These are phyloP conservation scores for Caenorhabditis virilis DNA, from an alignment of 2,888 invertebrate genomes.

Conservation along the genomic window DNA sequence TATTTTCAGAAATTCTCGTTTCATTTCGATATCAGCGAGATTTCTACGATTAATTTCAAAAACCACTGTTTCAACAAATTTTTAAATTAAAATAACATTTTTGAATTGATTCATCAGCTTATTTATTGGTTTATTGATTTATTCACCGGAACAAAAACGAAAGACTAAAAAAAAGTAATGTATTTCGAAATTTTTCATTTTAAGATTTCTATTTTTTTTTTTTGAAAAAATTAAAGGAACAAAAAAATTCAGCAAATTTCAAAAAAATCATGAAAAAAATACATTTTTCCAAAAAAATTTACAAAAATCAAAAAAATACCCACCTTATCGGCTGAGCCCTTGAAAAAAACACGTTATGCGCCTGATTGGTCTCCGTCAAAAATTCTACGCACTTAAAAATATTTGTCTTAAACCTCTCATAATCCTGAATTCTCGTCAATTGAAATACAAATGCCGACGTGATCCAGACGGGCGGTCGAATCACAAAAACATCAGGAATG, in stretches of 20 bases:
- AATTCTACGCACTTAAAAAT: conserved; percentile 50
- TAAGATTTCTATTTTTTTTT: no score
- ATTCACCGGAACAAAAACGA: background rate
- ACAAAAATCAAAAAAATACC: background rate
- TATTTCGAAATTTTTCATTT: background rate
- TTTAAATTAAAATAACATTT: no score
- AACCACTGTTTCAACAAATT: no score
- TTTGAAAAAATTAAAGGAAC: no score
- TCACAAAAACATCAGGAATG: conserved; percentile 50
- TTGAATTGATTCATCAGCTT: background rate
- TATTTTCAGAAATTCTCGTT: background rate
- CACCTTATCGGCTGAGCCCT: conserved; percentile 58
- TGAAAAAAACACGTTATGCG: conserved; percentile 67
- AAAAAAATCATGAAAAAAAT: no score
- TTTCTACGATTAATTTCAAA: no score
- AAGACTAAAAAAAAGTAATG: background rate
- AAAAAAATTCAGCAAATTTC: no score
- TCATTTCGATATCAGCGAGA: no score
- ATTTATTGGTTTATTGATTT: background rate
- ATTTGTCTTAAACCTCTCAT: conserved; percentile 60
- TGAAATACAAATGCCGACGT: conserved; percentile 66
- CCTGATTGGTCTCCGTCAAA: conserved; percentile 58
- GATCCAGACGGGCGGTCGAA: conserved; percentile 64
- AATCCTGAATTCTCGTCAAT: conserved; percentile 43
- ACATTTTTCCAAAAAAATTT: no score